Evolutionary conservation across 1,140 invertebrate genomes (phyloP), one percentile per base, ranked within the genome.

Genomic region (Ceratina calcarata): DNA sequence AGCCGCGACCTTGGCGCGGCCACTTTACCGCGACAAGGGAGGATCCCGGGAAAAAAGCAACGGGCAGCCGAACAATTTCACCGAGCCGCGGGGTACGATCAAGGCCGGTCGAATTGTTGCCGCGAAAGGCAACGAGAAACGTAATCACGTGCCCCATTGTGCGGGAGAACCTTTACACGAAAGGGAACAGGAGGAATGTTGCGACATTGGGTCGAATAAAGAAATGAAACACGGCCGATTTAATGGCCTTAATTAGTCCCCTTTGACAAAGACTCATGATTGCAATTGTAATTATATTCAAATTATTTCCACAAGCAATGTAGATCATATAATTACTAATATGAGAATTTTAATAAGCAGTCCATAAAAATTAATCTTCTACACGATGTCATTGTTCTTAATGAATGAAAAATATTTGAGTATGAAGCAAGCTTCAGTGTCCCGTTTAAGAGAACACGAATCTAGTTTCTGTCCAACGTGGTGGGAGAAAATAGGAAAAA

Each of bases 21-120:
- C 79, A 82, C 82, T 85, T 86, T 73, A 82, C 73, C 67, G 80
- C 49, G 61, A 32, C 24, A 68, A 61, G 65, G 61, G 60, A 45
- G 64, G 45, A 83, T 75, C 66, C 49, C 37, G 60, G 74, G 32
- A 84, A 85, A 84, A 84, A 84, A 22, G 67, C 58, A 12, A 20
- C 24, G 78, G 37, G 79, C 58, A 81, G 82, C 55, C 84, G 27
- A 85, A 84, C 82, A 81, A 85, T 85, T 81, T 74, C 61, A 51
- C 27, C 53, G 53, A 13, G 45, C 13, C n/a, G 18, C 10, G 27
- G 12, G 22, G 51, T 37, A 69, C 57, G 70, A 84, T 67, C 76
- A 80, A 84, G 82, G 76, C 8, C 82, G 61, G 24, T 58, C 53
- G 71, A 76, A 57, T 67, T 61, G 64, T 22, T 53, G 27, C 24